A percentile compares a stretch with the other conserved stretches of the same genome.
Conservation (phyloP, 2,113 vertebrate genomes). For the Gymnobelideus leadbeateri region DNA sequence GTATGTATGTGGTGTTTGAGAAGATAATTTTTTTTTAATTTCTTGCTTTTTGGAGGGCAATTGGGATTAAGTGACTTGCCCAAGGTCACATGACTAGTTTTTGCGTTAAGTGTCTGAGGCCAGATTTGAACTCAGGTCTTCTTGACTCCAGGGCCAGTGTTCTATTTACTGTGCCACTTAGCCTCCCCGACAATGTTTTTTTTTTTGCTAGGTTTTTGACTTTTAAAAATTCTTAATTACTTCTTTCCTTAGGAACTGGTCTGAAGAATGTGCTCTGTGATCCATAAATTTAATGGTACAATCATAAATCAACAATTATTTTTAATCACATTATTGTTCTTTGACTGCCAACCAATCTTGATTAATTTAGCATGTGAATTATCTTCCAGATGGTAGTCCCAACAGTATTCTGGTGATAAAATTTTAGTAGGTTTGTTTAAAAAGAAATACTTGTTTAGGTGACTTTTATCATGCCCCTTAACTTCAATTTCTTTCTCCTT, state of each 20-base stretch:
- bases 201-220: constrained; percentile 42
- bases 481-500: constrained; percentile 39
- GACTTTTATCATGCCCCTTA: constrained; percentile 47
- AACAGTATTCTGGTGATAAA: constrained; percentile 79
- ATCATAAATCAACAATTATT: background rate
- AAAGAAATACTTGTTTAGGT: constrained; percentile 79
- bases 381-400: constrained; percentile 68
- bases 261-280: background rate
- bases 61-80: too few species aligned
- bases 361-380: constrained; percentile 46
- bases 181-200: too few species aligned
- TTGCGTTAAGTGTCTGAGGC: too few species aligned
- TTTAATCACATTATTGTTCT: background rate
- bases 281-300: background rate
- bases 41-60: too few species aligned
- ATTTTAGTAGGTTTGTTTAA: constrained; percentile 75
- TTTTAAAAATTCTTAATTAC: constrained; percentile 15
- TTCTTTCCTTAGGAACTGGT: constrained; percentile 49
- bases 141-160: too few species aligned
- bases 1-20: constrained; percentile 13
- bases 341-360: constrained; percentile 56
- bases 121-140: too few species aligned
- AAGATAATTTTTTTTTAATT: constrained; percentile 9
- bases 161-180: too few species aligned
- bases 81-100: too few species aligned